A percentile compares a stretch with the other conserved stretches of the same genome.
These are phyloP conservation scores for Heliconius cydno DNA, from an alignment of 2,888 invertebrate species.

Conservation along the genomic window DNA sequence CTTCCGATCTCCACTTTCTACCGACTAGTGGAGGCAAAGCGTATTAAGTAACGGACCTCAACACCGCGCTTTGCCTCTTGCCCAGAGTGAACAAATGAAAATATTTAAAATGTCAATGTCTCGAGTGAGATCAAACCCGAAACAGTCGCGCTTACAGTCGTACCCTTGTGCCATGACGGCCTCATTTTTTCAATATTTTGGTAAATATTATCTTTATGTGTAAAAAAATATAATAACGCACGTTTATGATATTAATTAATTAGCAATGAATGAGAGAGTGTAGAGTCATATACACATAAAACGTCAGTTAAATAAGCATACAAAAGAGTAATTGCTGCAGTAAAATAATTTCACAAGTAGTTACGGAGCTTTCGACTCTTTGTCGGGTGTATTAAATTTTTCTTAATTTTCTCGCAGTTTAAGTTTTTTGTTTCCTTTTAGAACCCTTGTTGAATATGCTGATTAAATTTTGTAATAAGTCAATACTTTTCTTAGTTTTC, in stretches of 20 bases:
- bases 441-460: too few species aligned
- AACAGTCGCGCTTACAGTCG: not conserved
- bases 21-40: too few species aligned
- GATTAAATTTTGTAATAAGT: too few species aligned
- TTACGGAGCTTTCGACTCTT: slow-evolving; percentile 18
- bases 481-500: too few species aligned
- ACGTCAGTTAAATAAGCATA: not conserved
- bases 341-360: slow-evolving; percentile 11
- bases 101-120: too few species aligned
- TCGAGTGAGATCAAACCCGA: not conserved
- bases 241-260: not conserved
- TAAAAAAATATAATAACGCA: not conserved
- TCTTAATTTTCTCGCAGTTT: not conserved
- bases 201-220: not conserved
- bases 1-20: too few species aligned
- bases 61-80: too few species aligned
- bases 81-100: too few species aligned
- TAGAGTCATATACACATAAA: not conserved
- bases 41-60: too few species aligned
- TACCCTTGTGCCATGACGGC: not conserved
- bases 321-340: slow-evolving; percentile 13
- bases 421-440: not conserved
- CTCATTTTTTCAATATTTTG: not conserved
- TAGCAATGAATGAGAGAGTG: not conserved
- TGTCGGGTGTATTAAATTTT: not conserved